A percentile compares a stretch with the other conserved stretches of the same genome.
These are phyloP conservation scores for Spisula subtruncata DNA, from an alignment of 2,888 invertebrate species.

Conservation along the genomic window DNA sequence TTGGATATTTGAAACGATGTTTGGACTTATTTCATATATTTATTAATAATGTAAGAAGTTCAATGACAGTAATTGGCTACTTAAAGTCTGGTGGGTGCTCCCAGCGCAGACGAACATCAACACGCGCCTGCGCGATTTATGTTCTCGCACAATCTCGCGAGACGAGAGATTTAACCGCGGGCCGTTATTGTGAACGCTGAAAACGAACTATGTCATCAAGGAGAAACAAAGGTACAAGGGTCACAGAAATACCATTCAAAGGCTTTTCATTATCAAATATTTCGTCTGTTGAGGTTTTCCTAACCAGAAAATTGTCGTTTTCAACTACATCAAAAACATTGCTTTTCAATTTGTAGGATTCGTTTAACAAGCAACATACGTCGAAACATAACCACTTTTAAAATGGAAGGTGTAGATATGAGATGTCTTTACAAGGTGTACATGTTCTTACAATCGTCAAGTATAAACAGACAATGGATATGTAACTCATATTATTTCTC, in stretches of 20 bases:
- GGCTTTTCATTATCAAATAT: slow-evolving; percentile 51
- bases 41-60: slow-evolving; percentile 52
- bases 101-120: slow-evolving; percentile 59
- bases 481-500: neutral
- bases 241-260: slow-evolving; percentile 50
- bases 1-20: slow-evolving; percentile 57
- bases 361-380: neutral
- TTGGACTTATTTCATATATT: slow-evolving; percentile 57
- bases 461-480: neutral
- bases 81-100: slow-evolving; percentile 60
- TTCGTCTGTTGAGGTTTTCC: slow-evolving; percentile 53
- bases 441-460: neutral
- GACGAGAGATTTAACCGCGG: slow-evolving; percentile 62
- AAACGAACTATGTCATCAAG: slow-evolving; percentile 44
- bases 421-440: neutral
- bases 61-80: slow-evolving; percentile 68
- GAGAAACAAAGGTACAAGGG: slow-evolving; percentile 54
- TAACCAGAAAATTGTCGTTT: slow-evolving; percentile 45
- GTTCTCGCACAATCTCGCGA: slow-evolving; percentile 56
- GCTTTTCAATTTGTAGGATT: slow-evolving; percentile 33
- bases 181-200: slow-evolving; percentile 51
- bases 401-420: neutral
- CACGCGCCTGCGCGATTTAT: slow-evolving; percentile 68
- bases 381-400: neutral
- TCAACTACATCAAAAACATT: slow-evolving; percentile 45